Base-by-base conservation (phyloP, 2,797 vertebrate genomes). In the Lemur catta region DNA sequence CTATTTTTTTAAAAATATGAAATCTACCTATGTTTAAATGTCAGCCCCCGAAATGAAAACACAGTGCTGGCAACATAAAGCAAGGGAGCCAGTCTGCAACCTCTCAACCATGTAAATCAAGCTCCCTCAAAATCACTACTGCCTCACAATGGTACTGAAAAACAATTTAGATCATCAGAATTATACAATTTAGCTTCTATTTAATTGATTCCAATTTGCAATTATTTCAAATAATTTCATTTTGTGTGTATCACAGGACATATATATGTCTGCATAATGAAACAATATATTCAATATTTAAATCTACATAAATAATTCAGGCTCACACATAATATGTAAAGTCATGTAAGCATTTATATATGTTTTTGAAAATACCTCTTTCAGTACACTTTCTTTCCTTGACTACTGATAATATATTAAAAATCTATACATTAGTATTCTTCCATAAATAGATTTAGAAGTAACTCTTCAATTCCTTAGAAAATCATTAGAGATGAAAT, bases 141-240 rank as follows among this genome's bases (percentile, higher is more conserved):
- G 33, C 15, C 14, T 90, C 46, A 80, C 63, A 93, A 65, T 50
- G 48, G 10, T 33, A 79, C 38, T 35, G 48, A 43, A 20, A 43
- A 89, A 57, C 4, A 48, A 26, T 50, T 67, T 14, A 9, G 38
- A 33, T 80, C 15, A 69, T n/a, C 48, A 38, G 10, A n/a, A 55
- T 46, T n/a, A 76, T n/a, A 52, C 22, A 17, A 78, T 78, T 79
- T 48, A 33, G 63, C n/a, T n/a, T 79, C 50, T 30, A 38, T 41
- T 26, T 79, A 52, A 89, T 41, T 52, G 26, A 63, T 41, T 93
- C 35, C 50, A 8, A 11, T 11, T 75, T 93, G 7, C 0, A 71
- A 74, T 74, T 89, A 86, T 92, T 82, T 95, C 38, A 94, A 84
- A 94, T 85, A 89, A 78, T 87, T 96, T 90, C 14, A 82, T 93